Percentiles rank a stretch among this genome's conserved stretches.
Evolutionary conservation across 92 coral and sea anemone genomes (phyloP).

Genomic region (Micromussa lordhowensis): DNA sequence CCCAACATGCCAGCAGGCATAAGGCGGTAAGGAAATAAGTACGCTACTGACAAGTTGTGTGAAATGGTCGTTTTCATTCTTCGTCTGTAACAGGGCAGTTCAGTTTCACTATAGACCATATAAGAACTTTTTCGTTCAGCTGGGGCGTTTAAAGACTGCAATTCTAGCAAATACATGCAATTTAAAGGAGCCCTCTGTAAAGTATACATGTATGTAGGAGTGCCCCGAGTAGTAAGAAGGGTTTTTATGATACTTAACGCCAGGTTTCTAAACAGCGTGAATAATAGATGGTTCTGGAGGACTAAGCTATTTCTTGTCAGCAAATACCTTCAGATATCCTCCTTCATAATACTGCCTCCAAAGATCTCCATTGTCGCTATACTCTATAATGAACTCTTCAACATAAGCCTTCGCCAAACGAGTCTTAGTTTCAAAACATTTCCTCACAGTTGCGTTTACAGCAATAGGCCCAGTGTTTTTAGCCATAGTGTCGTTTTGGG

Average conservation of each 20-base stretch:
- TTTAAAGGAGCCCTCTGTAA: no score
- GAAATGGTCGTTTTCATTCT: no score
- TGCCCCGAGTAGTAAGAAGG: not conserved
- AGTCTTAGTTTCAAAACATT: not conserved
- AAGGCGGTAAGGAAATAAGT: no score
- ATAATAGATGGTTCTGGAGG: not conserved
- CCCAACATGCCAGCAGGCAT: no score
- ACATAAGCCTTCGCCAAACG: not conserved
- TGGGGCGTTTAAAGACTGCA: no score
- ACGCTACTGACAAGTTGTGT: no score
- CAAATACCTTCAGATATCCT: constrained; percentile 6
- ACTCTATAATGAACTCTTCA: not conserved
- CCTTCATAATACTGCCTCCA: constrained; percentile 25
- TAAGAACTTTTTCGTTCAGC: no score
- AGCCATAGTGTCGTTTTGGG: not conserved
- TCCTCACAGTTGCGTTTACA: not conserved
- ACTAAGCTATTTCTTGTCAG: not conserved
- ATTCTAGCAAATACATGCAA: no score
- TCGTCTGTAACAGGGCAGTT: no score
- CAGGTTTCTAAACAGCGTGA: not conserved
- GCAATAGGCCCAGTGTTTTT: not conserved
- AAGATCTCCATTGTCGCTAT: constrained; percentile 21
- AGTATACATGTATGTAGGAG: no score
- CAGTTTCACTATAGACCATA: no score
- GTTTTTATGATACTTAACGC: not conserved